Evolutionary conservation across 2,888 invertebrate genomes (phyloP), one percentile per base, ranked within the genome.

Genomic region (Mamestra brassicae): DNA sequence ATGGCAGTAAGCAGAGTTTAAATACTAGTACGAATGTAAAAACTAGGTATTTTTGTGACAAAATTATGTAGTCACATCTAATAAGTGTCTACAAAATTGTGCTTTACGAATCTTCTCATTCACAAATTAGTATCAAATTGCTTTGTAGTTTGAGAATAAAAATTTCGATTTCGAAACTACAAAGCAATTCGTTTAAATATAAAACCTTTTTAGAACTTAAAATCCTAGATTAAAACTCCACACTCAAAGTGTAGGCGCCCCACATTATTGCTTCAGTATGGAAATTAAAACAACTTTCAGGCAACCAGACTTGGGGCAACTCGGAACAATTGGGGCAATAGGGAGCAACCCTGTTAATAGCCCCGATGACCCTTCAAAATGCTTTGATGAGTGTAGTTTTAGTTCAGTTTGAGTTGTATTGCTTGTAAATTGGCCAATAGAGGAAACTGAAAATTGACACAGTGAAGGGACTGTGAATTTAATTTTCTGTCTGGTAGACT

Each of bases 321-420:
- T n/a, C 61, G 45, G 34, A 57, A 5, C 74, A 65, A 67, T 76
- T 34, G 45, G 64, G 61, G 65, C 70, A 58, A 60, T 76, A 34
- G 57, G 54, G 58, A 66, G 47, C 71, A 61, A 47, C 74, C 67
- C 64, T 84, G 80, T 77, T 87, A 87, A 87, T 85, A 74, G 87
- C 66, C 52, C 54, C 69, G 54, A 81, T 81, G 80, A 71, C 77
- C 84, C 76, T 63, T 73, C 67, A 50, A 34, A 73, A 77, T 76
- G 82, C 80, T 87, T 87, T 85, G 85, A 88, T 75, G 81, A 62
- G 76, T 76, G 78, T 85, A 83, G 85, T 86, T 86, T 74, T 50
- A 74, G 79, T 83, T 78, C 65, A 61, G 81, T 57, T 65, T 63
- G 11, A 62, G 80, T 79, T 83, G 10, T 36, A 80, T 74, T 66